Evolutionary conservation across 2,888 invertebrate genomes (phyloP), one percentile per base, ranked within the genome.

Genomic region (Euplexia lucipara): DNA sequence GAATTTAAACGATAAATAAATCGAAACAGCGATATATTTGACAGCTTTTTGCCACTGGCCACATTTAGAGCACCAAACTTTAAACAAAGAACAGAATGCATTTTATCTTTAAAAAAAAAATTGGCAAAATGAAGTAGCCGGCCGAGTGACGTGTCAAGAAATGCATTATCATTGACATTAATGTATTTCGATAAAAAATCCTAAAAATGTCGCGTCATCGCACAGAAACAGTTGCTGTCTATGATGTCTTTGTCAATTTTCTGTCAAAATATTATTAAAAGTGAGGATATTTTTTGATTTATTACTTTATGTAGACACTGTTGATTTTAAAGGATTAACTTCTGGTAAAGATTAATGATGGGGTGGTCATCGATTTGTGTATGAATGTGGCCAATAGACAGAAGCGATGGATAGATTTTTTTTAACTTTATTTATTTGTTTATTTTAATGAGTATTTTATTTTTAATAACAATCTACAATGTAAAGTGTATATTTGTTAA

Each of bases 201-300:
- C 57, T 3, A 58, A 65, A 59, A 30, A 20, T 78, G 85, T 79
- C 85, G 42, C 41, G 81, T 86, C 86, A 86, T 86, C 83, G 64
- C 37, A 16, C 18, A 22, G 35, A 20, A n/a, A 49, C 44, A 41
- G 26, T 57, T 34, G 20, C 80, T 77, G 69, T 58, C 58, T 70
- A 75, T 83, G 83, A 86, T 64, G 73, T 79, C 82, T 88, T 85
- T 84, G 74, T 76, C 41, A 73, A 70, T 68, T 75, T 79, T 81
- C 49, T 70, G 74, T 74, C 74, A 74, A 71, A 74, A 74, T 72
- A 74, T 74, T 74, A 32, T 18, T 49, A 35, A 18, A 12, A 37
- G 39, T 30, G 30, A 30, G 10, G 0, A 76, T 71, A 58, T 53
- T 65, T 65, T 52, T 41, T 74, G 65, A 73, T 74, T 77, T 77